Evolutionary conservation across 1,140 invertebrate species (phyloP), one percentile per base, ranked within the genome.

Genomic region (Calliphora vicina): DNA sequence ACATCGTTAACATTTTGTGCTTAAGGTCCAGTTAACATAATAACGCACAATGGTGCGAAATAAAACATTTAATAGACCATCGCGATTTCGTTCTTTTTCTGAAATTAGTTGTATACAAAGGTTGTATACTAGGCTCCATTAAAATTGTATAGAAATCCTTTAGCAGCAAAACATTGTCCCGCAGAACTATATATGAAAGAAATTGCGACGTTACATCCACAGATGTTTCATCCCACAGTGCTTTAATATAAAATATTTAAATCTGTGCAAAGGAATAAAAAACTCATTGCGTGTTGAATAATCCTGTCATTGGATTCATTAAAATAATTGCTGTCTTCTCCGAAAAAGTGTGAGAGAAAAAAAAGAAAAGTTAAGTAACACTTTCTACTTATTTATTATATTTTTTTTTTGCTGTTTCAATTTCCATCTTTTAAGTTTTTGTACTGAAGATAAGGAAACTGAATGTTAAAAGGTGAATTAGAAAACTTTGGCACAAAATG

Each of bases 241-340:
- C 74, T 3, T 50, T 17, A 13, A 50, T 50, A 67, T 67, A 13
- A 23, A 20, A 27, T 78, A 78, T 78, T 78, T 17, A 78, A 78
- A 78, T 78, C 74, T 78, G 43, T 78, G 42, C 23, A 45, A 67
- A 67, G 4, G 57, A 57, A 67, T 23, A 67, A 67, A 67, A 67
- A 8, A 10, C 2, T 15, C 74, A 78, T 43, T 78, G 74, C 74
- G 74, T 78, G 74, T 78, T 78, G 74, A 78, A 78, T 78, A 78
- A 78, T 78, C 17, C 74, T 78, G 74, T 78, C 74, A 78, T 78
- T 78, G 74, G 74, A 78, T 78, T 78, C 74, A 78, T 78, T 78
- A 78, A 78, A 23, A 78, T 78, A 78, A 78, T 78, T 78, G 74
- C 74, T 78, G 74, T 25, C 74, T 35, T 78, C 43, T 78, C 12